phyloP scores from a whole-genome alignment of 92 coral and sea anemone genomes.

The Phenganax stokvisi region DNA sequence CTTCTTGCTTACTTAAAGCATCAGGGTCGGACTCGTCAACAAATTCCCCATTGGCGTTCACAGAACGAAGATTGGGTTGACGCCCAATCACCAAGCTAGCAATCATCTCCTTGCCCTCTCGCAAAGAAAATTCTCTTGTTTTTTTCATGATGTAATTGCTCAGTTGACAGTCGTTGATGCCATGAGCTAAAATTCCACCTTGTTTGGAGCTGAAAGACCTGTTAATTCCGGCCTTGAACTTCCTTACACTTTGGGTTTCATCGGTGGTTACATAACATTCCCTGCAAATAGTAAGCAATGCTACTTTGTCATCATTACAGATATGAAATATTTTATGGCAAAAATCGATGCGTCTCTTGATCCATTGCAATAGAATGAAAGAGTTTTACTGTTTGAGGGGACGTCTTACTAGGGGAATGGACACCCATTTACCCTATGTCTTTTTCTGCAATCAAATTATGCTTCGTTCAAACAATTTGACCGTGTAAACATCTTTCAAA shows the following conservation, averaged over 20 bases:
- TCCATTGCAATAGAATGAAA: too few species aligned
- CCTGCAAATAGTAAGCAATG: not conserved
- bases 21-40: constrained; percentile 7
- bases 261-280: too few species aligned
- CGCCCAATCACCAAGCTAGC: constrained; percentile 21
- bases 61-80: not conserved
- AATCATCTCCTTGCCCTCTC: not conserved
- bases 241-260: too few species aligned
- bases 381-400: too few species aligned
- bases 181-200: constrained; percentile 26
- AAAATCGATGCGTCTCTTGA: too few species aligned
- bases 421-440: too few species aligned
- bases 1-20: not conserved
- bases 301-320: not conserved
- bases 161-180: constrained; percentile 25
- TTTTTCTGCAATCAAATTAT: too few species aligned
- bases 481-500: too few species aligned
- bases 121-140: not conserved
- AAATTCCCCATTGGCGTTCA: not conserved
- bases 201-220: too few species aligned
- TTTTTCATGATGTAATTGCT: constrained; percentile 15
- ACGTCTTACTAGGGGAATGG: too few species aligned
- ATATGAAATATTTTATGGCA: not conserved
- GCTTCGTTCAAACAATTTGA: too few species aligned
- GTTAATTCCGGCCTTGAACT: too few species aligned